Evolutionary conservation across 2,888 invertebrate species (phyloP).

Genomic region (Noctua janthe): DNA sequence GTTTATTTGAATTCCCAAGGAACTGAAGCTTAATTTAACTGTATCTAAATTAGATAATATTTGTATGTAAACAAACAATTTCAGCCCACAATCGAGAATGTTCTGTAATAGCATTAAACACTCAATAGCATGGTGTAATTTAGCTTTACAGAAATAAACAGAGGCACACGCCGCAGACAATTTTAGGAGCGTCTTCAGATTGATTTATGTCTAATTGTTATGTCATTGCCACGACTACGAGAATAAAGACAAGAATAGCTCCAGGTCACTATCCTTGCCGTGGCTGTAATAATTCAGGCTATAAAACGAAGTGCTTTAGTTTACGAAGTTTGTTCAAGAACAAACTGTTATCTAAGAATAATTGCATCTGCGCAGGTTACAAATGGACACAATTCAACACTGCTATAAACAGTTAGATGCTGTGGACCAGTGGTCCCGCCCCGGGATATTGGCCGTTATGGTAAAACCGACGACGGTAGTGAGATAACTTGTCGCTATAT

Average conservation of each 20-base stretch:
- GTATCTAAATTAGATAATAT: conserved; percentile 8
- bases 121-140: conserved; percentile 23
- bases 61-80: conserved; percentile 18
- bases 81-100: not conserved
- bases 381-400: conserved; percentile 79
- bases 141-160: conserved; percentile 44
- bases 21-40: conserved; percentile 34
- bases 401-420: conserved; percentile 76
- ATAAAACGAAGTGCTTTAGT: conserved; percentile 56
- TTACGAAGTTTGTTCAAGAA: conserved; percentile 64
- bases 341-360: conserved; percentile 72
- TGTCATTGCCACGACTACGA: conserved; percentile 55
- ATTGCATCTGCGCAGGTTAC: conserved; percentile 74
- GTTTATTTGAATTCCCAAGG: conserved; percentile 50
- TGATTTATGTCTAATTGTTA: conserved; percentile 61
- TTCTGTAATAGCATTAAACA: conserved; percentile 25
- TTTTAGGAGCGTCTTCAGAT: conserved; percentile 48
- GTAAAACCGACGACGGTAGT: conserved; percentile 48
- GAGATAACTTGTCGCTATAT: conserved; percentile 55
- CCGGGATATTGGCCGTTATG: conserved; percentile 59
- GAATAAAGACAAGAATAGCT: conserved; percentile 49
- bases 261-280: conserved; percentile 38
- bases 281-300: conserved; percentile 37
- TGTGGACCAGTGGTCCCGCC: conserved; percentile 63
- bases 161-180: conserved; percentile 39